These are phyloP conservation scores for Eufriesea mexicana DNA, from an alignment of 1,140 invertebrate species.

Conservation along the genomic window DNA sequence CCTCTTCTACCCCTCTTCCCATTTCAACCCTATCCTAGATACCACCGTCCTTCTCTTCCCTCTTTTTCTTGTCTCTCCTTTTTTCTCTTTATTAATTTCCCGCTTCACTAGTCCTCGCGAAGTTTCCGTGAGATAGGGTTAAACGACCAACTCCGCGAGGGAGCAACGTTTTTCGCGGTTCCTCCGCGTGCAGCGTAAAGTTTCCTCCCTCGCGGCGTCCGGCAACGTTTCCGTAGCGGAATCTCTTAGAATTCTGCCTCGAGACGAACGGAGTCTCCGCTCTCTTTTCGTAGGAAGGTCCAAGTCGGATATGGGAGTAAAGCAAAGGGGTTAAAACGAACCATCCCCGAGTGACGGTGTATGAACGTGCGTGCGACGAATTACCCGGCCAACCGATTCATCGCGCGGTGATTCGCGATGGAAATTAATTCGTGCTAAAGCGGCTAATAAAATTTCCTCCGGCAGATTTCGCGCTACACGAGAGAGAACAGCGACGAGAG, in stretches of 20 bases:
- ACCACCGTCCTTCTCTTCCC: neutral
- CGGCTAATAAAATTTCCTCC: slow-evolving; percentile 27
- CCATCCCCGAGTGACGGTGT: too few species aligned
- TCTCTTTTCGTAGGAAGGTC: neutral
- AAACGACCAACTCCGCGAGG: slow-evolving; percentile 18
- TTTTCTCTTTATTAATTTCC: slow-evolving; percentile 31
- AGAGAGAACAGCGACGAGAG: slow-evolving; percentile 7
- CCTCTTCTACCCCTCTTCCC: neutral
- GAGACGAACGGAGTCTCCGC: neutral
- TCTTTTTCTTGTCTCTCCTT: neutral
- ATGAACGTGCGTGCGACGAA: neutral
- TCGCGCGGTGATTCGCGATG: slow-evolving; percentile 5
- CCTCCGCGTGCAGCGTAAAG: neutral
- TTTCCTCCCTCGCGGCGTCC: neutral
- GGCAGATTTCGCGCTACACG: slow-evolving; percentile 20
- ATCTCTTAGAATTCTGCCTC: neutral
- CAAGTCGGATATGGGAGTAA: too few species aligned
- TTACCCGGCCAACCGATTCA: neutral
- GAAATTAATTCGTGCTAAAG: slow-evolving; percentile 24
- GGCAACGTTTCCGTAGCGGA: neutral
- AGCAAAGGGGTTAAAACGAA: neutral
- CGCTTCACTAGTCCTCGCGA: neutral
- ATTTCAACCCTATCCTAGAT: too few species aligned
- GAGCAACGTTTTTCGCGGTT: neutral
- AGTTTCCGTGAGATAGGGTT: slow-evolving; percentile 25